These are phyloP conservation scores for Pachyuromys duprasi DNA, from an alignment of 2,797 vertebrate genomes.

Conservation along the genomic window DNA sequence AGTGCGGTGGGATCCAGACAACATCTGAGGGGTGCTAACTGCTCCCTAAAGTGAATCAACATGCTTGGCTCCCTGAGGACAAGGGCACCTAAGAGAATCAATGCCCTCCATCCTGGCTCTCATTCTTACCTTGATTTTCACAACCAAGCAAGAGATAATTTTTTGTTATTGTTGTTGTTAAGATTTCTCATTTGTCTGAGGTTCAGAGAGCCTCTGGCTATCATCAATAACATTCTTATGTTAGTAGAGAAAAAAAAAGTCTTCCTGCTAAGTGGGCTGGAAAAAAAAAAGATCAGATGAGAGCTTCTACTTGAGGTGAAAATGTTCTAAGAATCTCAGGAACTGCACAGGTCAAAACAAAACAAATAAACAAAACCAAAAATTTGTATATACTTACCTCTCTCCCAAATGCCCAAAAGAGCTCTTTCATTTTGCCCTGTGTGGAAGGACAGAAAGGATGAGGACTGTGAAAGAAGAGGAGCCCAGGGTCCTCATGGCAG, in stretches of 20 bases:
- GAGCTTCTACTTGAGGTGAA: not conserved
- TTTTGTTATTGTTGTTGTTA: not conserved
- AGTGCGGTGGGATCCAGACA: not conserved
- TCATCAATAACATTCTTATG: not conserved
- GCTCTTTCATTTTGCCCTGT: not conserved
- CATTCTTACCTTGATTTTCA: not conserved
- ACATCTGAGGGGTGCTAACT: not conserved
- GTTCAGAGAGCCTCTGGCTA: not conserved
- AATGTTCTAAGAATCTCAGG: slow-evolving; percentile 13
- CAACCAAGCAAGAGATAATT: not conserved
- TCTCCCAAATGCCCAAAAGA: not conserved
- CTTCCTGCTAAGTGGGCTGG: not conserved
- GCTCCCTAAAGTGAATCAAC: not conserved
- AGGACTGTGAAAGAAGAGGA: not conserved
- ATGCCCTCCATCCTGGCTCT: not conserved
- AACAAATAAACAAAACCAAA: not conserved
- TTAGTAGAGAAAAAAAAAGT: not conserved
- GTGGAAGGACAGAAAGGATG: not conserved
- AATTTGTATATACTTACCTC: not conserved
- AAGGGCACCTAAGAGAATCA: not conserved
- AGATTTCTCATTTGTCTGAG: slow-evolving; percentile 14
- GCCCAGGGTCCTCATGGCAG: not conserved
- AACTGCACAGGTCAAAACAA: not conserved
- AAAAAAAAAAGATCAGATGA: not conserved
- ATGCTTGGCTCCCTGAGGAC: rapidly evolving